Percentiles rank a stretch among this genome's conserved stretches.
phyloP scores from a whole-genome alignment of 2,888 invertebrate genomes.

The Coleophora deauratella region DNA sequence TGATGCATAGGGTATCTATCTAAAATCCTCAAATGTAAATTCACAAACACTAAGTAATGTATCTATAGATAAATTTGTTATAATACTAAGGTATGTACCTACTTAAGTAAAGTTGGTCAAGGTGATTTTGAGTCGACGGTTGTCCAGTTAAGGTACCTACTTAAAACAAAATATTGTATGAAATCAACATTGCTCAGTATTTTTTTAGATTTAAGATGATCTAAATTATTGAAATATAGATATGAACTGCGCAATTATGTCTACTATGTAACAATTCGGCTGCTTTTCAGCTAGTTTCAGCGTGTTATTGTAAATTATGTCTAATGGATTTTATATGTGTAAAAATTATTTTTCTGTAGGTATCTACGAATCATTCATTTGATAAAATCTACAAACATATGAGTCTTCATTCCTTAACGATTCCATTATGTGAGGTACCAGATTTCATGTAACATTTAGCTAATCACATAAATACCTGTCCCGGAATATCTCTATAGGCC shows the following conservation, averaged over 20 bases:
- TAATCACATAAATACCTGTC: too few relatives aligned
- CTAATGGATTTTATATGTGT: neutral
- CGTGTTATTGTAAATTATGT: constrained; percentile 33
- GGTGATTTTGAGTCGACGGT: constrained; percentile 41
- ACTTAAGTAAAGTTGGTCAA: constrained; percentile 38
- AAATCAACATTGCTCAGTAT: constrained; percentile 70
- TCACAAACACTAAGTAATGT: constrained; percentile 40
- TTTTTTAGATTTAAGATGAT: constrained; percentile 66
- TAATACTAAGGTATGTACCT: too few relatives aligned
- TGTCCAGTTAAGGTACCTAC: constrained; percentile 31
- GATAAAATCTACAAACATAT: neutral
- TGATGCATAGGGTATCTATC: neutral
- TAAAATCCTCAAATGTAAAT: constrained; percentile 35
- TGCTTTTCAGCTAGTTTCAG: constrained; percentile 19
- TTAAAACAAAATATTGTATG: constrained; percentile 47
- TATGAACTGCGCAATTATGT: constrained; percentile 46
- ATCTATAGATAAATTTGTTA: constrained; percentile 42
- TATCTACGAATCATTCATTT: neutral
- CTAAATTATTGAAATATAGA: constrained; percentile 54
- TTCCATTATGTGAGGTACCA: too few relatives aligned
- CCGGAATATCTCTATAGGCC: too few relatives aligned
- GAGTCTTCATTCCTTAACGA: too few relatives aligned
- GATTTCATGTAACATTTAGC: too few relatives aligned
- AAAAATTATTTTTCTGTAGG: too few relatives aligned
- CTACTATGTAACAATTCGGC: constrained; percentile 30